A percentile compares a stretch with the other conserved stretches of the same genome.
phyloP scores from a whole-genome alignment of 2,113 vertebrate genomes.

The Clarias magur region DNA sequence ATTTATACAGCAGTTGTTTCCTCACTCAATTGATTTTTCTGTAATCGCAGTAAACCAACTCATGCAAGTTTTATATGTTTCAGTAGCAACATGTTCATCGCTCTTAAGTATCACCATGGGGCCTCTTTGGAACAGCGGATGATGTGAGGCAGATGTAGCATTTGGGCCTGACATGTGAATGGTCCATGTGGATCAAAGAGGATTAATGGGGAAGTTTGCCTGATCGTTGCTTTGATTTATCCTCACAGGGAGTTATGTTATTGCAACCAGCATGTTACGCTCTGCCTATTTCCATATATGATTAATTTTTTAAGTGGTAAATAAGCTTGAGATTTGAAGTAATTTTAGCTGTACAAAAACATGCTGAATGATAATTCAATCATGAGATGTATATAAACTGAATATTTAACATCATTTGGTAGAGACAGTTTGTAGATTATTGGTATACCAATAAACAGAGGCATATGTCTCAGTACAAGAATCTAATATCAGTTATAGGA shows the following conservation, averaged over 20 bases:
- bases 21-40: constrained; percentile 19
- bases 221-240: constrained; percentile 47
- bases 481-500: neutral
- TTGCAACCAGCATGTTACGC: neutral
- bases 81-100: constrained; percentile 27
- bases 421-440: neutral
- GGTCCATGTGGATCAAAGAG: constrained; percentile 29
- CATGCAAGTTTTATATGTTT: constrained; percentile 31
- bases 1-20: constrained; percentile 15
- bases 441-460: neutral
- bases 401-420: neutral
- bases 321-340: neutral
- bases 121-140: constrained; percentile 15
- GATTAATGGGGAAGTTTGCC: constrained; percentile 47
- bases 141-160: constrained; percentile 7
- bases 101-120: constrained; percentile 33
- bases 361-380: neutral
- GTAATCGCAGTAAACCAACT: constrained; percentile 19
- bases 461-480: neutral
- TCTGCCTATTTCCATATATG: constrained; percentile 7
- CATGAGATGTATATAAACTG: neutral
- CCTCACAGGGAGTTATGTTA: constrained; percentile 35
- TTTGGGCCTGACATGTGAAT: constrained; percentile 46
- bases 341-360: neutral
- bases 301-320: neutral